Conservation (phyloP, 2,888 invertebrate species). For the Ophion ventricosus region DNA sequence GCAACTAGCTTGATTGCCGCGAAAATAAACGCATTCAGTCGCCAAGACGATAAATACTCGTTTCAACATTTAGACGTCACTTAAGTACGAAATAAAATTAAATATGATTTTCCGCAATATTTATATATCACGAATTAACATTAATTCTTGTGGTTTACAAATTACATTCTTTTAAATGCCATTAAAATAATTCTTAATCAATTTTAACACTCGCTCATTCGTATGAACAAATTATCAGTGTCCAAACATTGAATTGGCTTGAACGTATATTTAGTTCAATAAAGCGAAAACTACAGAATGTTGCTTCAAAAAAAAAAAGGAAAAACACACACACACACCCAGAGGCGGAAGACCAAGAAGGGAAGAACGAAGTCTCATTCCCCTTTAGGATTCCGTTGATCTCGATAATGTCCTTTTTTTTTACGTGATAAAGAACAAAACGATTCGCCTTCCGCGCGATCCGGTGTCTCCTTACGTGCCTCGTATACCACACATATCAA, state of each 20-base stretch:
- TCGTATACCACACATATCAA: constrained; percentile 7
- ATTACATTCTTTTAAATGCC: neutral
- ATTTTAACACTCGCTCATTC: neutral
- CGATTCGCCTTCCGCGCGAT: constrained; percentile 48
- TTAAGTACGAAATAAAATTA: neutral
- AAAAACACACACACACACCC: neutral
- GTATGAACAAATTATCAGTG: neutral
- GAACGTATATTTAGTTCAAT: neutral
- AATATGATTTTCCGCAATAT: neutral
- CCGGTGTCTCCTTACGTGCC: constrained; percentile 52
- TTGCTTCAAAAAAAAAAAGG: neutral
- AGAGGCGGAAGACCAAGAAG: neutral
- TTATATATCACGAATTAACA: neutral
- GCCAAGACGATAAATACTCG: neutral
- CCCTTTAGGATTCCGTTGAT: constrained; percentile 36
- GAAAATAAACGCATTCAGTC: neutral
- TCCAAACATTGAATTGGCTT: neutral
- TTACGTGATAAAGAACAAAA: constrained; percentile 51
- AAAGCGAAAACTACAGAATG: neutral
- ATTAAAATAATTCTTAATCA: neutral
- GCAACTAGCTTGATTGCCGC: neutral
- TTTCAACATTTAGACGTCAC: neutral
- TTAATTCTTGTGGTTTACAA: neutral
- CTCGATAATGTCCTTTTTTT: constrained; percentile 49
- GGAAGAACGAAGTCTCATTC: neutral